A percentile compares a stretch with the other conserved stretches of the same genome.
These are phyloP conservation scores for Marronus borbonicus DNA, from an alignment of 2,888 invertebrate genomes.

Conservation along the genomic window DNA sequence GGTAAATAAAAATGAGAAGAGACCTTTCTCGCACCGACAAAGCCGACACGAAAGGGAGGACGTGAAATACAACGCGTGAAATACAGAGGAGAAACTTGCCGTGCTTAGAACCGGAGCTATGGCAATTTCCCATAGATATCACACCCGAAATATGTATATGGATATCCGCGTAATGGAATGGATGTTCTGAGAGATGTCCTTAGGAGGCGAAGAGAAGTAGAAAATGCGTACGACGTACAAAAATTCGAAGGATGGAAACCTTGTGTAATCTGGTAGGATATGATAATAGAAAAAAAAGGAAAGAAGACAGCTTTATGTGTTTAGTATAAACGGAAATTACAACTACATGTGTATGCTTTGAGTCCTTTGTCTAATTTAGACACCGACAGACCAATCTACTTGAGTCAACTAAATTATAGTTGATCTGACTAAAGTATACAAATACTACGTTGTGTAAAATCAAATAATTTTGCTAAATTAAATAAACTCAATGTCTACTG, in stretches of 20 bases:
- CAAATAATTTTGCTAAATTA: too few species aligned
- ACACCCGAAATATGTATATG: background rate
- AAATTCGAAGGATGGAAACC: background rate
- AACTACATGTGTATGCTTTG: too few species aligned
- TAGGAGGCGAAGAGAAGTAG: background rate
- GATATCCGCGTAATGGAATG: slow-evolving; percentile 13
- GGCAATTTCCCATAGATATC: slow-evolving; percentile 41
- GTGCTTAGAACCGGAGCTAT: background rate
- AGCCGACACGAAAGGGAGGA: too few species aligned
- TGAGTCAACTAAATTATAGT: too few species aligned
- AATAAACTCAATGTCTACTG: too few species aligned
- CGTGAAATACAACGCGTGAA: too few species aligned
- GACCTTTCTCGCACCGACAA: too few species aligned
- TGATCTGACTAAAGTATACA: too few species aligned
- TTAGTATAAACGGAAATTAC: slow-evolving; percentile 45
- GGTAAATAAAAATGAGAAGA: slow-evolving; percentile 14
- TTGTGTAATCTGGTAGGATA: background rate
- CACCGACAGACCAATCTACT: too few species aligned
- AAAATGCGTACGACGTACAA: background rate
- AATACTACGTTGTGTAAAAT: too few species aligned
- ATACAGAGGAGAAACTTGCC: background rate
- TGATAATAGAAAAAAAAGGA: background rate
- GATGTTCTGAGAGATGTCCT: too few species aligned
- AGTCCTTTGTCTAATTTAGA: too few species aligned
- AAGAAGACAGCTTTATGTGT: slow-evolving; percentile 30